These are phyloP conservation scores for Amphimallon solstitiale DNA, from an alignment of 2,888 invertebrate genomes.

Conservation along the genomic window DNA sequence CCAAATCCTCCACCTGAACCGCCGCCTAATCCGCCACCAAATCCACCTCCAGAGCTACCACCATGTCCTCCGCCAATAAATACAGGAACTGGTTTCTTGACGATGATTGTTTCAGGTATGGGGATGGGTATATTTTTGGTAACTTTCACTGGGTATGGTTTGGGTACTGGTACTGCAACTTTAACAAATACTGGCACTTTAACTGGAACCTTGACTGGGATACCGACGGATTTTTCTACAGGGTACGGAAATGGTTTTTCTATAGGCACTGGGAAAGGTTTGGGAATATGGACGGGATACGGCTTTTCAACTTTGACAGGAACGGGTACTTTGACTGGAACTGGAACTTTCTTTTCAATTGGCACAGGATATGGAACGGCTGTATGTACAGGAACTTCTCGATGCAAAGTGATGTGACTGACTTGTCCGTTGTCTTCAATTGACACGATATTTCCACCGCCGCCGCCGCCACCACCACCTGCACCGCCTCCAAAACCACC, in stretches of 20 bases:
- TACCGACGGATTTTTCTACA: conserved; percentile 65
- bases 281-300: conserved; percentile 64
- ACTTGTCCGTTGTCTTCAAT: conserved; percentile 37
- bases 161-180: conserved; percentile 57
- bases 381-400: conserved; percentile 35
- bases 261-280: conserved; percentile 62
- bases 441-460: conserved; percentile 34
- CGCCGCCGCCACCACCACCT: no score
- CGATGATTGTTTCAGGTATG: conserved; percentile 64
- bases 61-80: conserved; percentile 42
- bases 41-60: conserved; percentile 24
- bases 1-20: conserved; percentile 39
- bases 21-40: conserved; percentile 50
- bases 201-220: conserved; percentile 59
- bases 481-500: no score
- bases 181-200: conserved; percentile 58
- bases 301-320: conserved; percentile 52
- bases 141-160: conserved; percentile 61
- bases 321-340: conserved; percentile 38
- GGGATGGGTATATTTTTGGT: conserved; percentile 60
- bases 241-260: conserved; percentile 65
- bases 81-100: conserved; percentile 54
- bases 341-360: conserved; percentile 36
- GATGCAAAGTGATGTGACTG: conserved; percentile 35
- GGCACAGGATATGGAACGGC: conserved; percentile 33